These are phyloP conservation scores for Aurelia aurita DNA, from an alignment of 30 jellyfish, hydroid and myxozoan species.

Conservation along the genomic window DNA sequence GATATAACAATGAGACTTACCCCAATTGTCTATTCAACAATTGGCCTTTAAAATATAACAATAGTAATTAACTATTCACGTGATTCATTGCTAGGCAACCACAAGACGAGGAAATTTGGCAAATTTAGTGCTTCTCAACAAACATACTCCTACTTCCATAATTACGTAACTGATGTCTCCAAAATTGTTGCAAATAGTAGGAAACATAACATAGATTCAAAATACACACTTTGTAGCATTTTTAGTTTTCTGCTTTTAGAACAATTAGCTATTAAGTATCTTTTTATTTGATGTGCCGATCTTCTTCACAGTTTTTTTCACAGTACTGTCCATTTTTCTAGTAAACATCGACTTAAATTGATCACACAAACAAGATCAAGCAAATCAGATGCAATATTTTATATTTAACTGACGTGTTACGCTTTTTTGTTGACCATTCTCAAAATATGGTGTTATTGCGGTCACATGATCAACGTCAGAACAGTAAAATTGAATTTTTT, in stretches of 20 bases:
- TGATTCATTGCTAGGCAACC: background rate
- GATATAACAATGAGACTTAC: background rate
- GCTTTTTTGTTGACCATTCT: too few species aligned
- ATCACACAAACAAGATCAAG: background rate
- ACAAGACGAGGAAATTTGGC: background rate
- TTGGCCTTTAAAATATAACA: background rate
- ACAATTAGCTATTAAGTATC: background rate
- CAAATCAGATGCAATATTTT: too few species aligned
- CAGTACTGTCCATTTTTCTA: background rate
- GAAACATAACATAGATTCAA: background rate
- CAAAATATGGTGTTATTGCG: too few species aligned
- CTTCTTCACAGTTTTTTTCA: background rate
- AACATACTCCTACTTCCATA: background rate
- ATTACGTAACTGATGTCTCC: background rate
- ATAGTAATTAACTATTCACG: background rate
- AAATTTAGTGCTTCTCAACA: background rate
- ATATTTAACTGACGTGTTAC: background rate
- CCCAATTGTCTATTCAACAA: background rate
- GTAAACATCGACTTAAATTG: background rate
- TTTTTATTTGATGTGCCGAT: background rate
- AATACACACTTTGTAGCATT: too few species aligned
- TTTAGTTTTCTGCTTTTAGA: too few species aligned
- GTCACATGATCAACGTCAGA: too few species aligned
- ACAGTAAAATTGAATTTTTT: background rate
- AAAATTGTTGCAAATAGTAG: background rate